These are phyloP conservation scores for Cephus nigrinus DNA, from an alignment of 2,888 invertebrate species.

Conservation along the genomic window DNA sequence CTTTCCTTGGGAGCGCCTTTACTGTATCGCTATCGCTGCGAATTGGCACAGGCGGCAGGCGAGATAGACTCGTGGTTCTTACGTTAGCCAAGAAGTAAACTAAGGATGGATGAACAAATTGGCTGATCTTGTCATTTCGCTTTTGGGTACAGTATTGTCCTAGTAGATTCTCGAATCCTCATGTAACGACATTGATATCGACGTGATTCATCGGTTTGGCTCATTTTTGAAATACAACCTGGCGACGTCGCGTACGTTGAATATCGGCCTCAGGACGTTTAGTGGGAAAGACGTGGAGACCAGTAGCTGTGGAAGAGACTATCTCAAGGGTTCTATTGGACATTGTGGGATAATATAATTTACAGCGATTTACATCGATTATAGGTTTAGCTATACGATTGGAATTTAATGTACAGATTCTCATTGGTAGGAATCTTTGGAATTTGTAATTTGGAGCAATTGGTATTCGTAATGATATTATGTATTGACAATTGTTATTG, in stretches of 20 bases:
- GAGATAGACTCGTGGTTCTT: conserved; percentile 21
- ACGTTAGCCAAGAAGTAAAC: neutral
- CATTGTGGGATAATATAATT: neutral
- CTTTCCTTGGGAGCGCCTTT: neutral
- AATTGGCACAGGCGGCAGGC: conserved; percentile 25
- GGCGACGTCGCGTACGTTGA: neutral
- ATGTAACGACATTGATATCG: neutral
- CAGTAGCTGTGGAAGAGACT: neutral
- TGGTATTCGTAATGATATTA: neutral
- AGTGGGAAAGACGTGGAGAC: too few relatives aligned
- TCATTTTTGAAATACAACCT: neutral
- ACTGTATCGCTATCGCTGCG: neutral
- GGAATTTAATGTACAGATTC: neutral
- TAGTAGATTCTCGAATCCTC: neutral
- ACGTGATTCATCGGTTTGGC: neutral
- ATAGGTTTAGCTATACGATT: neutral
- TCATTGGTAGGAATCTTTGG: neutral
- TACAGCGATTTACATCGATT: neutral
- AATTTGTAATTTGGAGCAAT: neutral
- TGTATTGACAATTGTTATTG: neutral
- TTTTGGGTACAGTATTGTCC: neutral
- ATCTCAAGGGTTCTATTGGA: neutral
- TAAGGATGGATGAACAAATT: neutral
- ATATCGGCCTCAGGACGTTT: neutral
- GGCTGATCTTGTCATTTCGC: neutral